A percentile compares a stretch with the other conserved stretches of the same genome.
These are phyloP conservation scores for Oenanthe melanoleuca DNA, from an alignment of 2,113 vertebrate genomes.

Conservation along the genomic window DNA sequence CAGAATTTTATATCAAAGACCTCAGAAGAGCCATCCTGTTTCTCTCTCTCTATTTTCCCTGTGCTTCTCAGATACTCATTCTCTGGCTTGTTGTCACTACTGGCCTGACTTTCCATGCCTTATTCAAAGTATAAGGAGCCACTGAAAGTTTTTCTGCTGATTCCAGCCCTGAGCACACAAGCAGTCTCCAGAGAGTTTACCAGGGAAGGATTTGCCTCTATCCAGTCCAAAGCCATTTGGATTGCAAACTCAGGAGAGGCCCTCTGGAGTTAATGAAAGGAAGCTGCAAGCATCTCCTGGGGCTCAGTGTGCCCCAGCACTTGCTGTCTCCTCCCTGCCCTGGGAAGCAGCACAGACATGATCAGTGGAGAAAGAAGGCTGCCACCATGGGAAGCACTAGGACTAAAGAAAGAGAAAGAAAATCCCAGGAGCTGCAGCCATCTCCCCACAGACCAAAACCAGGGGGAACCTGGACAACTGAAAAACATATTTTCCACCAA, in stretches of 20 bases:
- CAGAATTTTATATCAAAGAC: neutral
- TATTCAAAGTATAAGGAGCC: neutral
- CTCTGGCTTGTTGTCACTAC: neutral
- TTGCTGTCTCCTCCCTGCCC: neutral
- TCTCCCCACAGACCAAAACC: neutral
- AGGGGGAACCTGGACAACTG: neutral
- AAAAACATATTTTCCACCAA: neutral
- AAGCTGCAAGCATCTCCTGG: rapidly evolving
- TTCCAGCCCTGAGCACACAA: neutral
- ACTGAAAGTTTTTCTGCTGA: neutral
- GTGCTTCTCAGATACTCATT: neutral
- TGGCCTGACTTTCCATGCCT: neutral
- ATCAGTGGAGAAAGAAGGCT: neutral
- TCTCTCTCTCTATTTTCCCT: neutral
- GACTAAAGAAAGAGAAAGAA: neutral
- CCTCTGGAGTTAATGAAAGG: neutral
- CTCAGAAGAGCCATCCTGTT: rapidly evolving
- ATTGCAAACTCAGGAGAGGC: neutral
- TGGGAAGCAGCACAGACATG: neutral
- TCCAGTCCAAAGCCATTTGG: neutral
- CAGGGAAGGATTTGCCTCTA: neutral
- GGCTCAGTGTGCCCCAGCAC: neutral
- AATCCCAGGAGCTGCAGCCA: neutral
- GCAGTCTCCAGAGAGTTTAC: neutral
- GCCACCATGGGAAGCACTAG: neutral